These are phyloP conservation scores for Typhlichthys eigenmanni DNA, from an alignment of 2,797 vertebrate genomes.

Conservation along the genomic window DNA sequence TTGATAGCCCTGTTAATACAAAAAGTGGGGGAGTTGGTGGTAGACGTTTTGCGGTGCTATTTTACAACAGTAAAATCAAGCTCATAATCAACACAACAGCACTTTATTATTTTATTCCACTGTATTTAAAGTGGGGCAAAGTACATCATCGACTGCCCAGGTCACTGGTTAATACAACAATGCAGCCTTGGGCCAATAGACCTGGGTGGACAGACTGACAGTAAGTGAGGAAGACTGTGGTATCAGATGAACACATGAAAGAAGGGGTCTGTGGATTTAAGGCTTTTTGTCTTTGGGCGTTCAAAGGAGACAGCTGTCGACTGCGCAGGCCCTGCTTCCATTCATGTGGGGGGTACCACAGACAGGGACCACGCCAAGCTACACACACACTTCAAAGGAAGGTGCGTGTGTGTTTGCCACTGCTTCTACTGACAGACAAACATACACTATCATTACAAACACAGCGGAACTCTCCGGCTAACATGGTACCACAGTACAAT, in stretches of 20 bases:
- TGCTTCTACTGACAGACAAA: slow-evolving; percentile 23
- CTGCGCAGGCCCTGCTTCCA: slow-evolving; percentile 68
- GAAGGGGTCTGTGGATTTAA: slow-evolving; percentile 75
- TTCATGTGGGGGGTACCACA: slow-evolving; percentile 74
- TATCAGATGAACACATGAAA: slow-evolving; percentile 81
- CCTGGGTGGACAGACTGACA: slow-evolving; percentile 55
- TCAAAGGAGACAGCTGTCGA: slow-evolving; percentile 83
- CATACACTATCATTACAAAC: slow-evolving; percentile 24
- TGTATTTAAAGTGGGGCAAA: not conserved
- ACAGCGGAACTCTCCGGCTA: slow-evolving; percentile 6
- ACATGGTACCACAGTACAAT: not conserved
- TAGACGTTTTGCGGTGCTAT: too few relatives aligned
- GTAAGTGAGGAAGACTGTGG: slow-evolving; percentile 65
- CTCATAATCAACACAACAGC: slow-evolving; percentile 7
- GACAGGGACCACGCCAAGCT: slow-evolving; percentile 63
- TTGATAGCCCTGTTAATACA: too few relatives aligned
- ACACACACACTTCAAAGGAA: slow-evolving; percentile 57
- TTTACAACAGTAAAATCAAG: too few relatives aligned
- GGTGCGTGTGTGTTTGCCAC: slow-evolving; percentile 20
- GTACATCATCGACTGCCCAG: not conserved
- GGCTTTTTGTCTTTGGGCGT: slow-evolving; percentile 77
- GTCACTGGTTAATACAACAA: slow-evolving; percentile 17
- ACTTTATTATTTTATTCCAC: slow-evolving; percentile 11
- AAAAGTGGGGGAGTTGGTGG: too few relatives aligned
- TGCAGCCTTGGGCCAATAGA: slow-evolving; percentile 32